Evolutionary conservation across 2,888 invertebrate genomes (phyloP).

Genomic region (Mechanitis mazaeus): DNA sequence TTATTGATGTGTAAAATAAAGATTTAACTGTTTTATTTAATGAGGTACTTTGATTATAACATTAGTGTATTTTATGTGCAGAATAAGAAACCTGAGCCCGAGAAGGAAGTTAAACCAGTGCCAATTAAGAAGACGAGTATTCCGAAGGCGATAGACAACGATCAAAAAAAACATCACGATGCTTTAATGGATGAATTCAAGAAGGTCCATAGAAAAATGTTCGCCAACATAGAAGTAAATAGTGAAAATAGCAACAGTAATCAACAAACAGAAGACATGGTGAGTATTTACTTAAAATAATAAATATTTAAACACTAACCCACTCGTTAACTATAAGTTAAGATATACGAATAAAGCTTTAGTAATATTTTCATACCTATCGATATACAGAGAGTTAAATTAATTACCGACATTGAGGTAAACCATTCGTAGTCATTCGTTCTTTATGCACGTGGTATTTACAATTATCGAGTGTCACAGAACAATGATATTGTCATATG

Average conservation of each 20-base stretch:
- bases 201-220: conserved; percentile 92
- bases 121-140: conserved; percentile 51
- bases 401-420: too few species aligned
- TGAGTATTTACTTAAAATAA: conserved; percentile 35
- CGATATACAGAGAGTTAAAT: too few species aligned
- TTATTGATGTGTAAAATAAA: not conserved
- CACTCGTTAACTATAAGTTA: too few species aligned
- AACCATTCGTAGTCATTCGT: too few species aligned
- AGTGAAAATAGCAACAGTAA: conserved; percentile 31
- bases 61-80: conserved; percentile 28
- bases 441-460: too few species aligned
- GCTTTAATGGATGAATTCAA: conserved; percentile 93
- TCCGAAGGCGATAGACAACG: conserved; percentile 72
- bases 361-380: too few species aligned
- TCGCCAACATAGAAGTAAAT: conserved; percentile 65
- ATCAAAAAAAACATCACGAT: conserved; percentile 82
- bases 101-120: conserved; percentile 39
- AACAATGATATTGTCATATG: not conserved
- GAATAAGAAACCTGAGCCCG: conserved; percentile 57
- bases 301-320: too few species aligned
- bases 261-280: conserved; percentile 39
- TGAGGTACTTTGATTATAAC: too few species aligned
- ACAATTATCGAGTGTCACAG: too few species aligned
- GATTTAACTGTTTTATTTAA: not conserved
- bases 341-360: too few species aligned